Percentiles rank a stretch among this genome's conserved stretches.
Evolutionary conservation across 2,113 vertebrate genomes (phyloP).

Genomic region (Phrynosoma platyrhinos): DNA sequence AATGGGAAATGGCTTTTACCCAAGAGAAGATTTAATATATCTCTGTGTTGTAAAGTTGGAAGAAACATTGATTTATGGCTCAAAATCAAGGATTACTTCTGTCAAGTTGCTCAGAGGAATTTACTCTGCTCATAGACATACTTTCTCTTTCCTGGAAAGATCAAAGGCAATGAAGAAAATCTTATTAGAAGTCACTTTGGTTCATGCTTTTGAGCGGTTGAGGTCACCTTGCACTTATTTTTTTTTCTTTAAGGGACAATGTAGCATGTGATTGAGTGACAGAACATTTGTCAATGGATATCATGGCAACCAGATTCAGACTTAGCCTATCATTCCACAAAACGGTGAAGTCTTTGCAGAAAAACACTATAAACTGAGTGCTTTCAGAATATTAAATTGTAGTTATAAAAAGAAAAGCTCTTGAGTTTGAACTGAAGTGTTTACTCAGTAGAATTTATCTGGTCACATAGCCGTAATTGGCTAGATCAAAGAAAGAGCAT

Average conservation of each 20-base stretch:
- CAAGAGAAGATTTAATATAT: conserved; percentile 3
- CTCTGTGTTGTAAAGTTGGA: conserved; percentile 15
- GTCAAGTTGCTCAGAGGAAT: not conserved
- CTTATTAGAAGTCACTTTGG: conserved; percentile 16
- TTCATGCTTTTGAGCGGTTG: not conserved
- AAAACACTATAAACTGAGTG: not conserved
- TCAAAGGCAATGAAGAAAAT: conserved; percentile 17
- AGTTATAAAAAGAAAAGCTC: not conserved
- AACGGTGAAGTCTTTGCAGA: accelerated
- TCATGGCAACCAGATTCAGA: not conserved
- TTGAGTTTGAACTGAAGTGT: not conserved
- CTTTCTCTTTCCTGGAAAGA: conserved; percentile 5
- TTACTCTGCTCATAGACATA: not conserved
- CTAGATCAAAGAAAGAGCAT: not conserved
- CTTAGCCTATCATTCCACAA: not conserved
- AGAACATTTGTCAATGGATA: conserved; percentile 5
- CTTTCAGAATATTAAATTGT: not conserved
- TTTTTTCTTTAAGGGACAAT: not conserved
- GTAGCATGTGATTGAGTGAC: not conserved
- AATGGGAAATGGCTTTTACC: not conserved
- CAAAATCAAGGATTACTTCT: conserved; percentile 43
- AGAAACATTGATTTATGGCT: conserved; percentile 14
- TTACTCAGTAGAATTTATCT: not conserved
- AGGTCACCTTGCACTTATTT: not conserved
- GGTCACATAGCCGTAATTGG: not conserved